Evolutionary conservation across 2,797 vertebrate genomes (phyloP).

Genomic region (Phalloptychus januarius): DNA sequence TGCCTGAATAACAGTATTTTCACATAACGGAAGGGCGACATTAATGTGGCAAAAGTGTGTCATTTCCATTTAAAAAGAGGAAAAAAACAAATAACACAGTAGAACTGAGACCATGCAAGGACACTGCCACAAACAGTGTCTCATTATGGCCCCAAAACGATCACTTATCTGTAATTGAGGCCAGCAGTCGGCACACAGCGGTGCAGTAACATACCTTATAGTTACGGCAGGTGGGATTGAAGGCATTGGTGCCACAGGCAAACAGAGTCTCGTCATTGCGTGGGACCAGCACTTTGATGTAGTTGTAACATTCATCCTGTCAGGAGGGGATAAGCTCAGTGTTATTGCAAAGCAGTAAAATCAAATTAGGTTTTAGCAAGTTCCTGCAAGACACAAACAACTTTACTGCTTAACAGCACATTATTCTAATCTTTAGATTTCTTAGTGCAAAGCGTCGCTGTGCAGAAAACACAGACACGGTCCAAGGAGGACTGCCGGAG

Average conservation of each 20-base stretch:
- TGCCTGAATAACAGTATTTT: conserved; percentile 1
- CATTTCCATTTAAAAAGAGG: conserved; percentile 4
- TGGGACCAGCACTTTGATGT: conserved; percentile 92
- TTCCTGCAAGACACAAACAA: not conserved
- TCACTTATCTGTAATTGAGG: conserved; percentile 28
- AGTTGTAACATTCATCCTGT: conserved; percentile 97
- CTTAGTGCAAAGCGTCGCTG: conserved; percentile 20
- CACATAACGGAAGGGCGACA: not conserved
- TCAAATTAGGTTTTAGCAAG: conserved; percentile 22
- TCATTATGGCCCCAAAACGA: conserved; percentile 1
- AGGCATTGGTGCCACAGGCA: conserved; percentile 93
- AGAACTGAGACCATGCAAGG: not conserved
- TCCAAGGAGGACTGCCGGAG: not conserved
- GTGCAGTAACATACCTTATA: conserved; percentile 83
- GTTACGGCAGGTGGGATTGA: conserved; percentile 94
- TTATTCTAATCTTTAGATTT: not conserved
- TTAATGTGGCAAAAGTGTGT: conserved; percentile 5
- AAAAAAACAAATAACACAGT: conserved; percentile 14
- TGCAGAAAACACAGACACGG: conserved; percentile 20
- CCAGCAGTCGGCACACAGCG: not conserved
- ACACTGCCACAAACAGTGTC: not conserved
- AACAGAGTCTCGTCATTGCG: conserved; percentile 88
- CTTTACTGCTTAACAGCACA: not conserved
- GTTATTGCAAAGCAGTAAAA: conserved; percentile 27
- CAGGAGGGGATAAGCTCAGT: conserved; percentile 40